Percentiles rank a stretch among this genome's conserved stretches.
These are phyloP conservation scores for Castor canadensis DNA, from an alignment of 2,113 vertebrate species.

Conservation along the genomic window DNA sequence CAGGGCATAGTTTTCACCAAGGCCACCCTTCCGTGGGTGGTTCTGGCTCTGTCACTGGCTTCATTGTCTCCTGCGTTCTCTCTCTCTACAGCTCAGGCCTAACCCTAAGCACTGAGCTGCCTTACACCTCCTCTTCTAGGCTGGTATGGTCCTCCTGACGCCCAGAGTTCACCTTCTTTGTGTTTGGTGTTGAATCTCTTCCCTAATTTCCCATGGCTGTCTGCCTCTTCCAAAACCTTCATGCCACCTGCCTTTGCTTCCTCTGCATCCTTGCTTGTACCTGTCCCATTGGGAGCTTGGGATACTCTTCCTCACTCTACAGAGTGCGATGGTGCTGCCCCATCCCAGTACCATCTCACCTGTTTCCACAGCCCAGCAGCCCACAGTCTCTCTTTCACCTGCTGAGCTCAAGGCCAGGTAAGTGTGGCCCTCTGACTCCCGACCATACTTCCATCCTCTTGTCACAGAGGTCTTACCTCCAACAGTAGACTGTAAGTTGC, in stretches of 20 bases:
- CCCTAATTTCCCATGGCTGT: not conserved
- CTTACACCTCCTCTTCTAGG: not conserved
- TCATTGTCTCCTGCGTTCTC: accelerated
- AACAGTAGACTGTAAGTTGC: not conserved
- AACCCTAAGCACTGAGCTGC: not conserved
- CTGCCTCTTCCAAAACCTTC: accelerated
- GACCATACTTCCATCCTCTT: not conserved
- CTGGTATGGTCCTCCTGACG: accelerated
- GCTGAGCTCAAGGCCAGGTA: not conserved
- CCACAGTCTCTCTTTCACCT: accelerated
- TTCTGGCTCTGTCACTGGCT: accelerated
- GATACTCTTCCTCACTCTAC: too few relatives aligned
- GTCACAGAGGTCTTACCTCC: not conserved
- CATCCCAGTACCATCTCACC: too few relatives aligned
- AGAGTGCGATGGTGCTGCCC: too few relatives aligned
- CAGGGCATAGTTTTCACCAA: not conserved
- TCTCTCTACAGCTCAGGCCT: not conserved
- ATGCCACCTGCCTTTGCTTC: not conserved
- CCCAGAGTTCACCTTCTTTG: not conserved
- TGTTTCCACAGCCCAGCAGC: accelerated
- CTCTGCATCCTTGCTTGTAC: not conserved
- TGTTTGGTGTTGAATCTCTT: not conserved
- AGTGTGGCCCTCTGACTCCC: accelerated
- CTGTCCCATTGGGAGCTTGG: not conserved
- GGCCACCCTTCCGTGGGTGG: not conserved